phyloP scores from a whole-genome alignment of 2,888 invertebrate species.

The Embidobia sp. region DNA sequence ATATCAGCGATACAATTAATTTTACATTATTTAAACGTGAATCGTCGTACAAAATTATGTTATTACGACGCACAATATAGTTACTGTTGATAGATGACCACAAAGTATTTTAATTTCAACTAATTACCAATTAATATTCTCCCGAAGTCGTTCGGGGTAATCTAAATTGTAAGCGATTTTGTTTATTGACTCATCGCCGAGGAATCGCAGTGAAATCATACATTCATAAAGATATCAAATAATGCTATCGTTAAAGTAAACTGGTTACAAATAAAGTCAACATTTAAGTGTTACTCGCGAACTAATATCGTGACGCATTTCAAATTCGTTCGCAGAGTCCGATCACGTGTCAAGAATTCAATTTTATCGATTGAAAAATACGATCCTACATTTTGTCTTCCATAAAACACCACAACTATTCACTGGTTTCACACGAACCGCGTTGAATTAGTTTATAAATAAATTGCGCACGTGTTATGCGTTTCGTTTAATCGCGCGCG shows the following conservation, averaged over 20 bases:
- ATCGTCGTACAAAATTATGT: neutral
- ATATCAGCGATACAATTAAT: too few species aligned
- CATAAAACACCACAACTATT: too few species aligned
- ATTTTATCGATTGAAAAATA: too few species aligned
- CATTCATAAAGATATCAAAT: slow-evolving; percentile 16
- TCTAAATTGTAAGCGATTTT: slow-evolving; percentile 27
- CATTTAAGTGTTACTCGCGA: too few species aligned
- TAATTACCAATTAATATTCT: slow-evolving; percentile 3
- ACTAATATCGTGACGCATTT: slow-evolving; percentile 8
- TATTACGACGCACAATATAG: neutral
- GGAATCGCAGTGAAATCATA: neutral
- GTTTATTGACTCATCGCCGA: neutral
- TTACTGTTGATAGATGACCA: slow-evolving; percentile 3
- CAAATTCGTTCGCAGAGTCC: neutral
- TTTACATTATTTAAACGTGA: too few species aligned
- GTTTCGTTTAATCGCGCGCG: neutral
- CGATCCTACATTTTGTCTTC: too few species aligned
- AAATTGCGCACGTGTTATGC: neutral
- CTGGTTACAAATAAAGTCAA: slow-evolving; percentile 22
- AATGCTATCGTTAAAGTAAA: slow-evolving; percentile 22
- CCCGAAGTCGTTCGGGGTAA: neutral
- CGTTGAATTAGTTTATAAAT: too few species aligned
- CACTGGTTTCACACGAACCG: too few species aligned
- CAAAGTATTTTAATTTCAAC: neutral
- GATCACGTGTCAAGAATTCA: too few species aligned